Conservation (phyloP, 2,888 invertebrate species). For the Agriotes lineatus region DNA sequence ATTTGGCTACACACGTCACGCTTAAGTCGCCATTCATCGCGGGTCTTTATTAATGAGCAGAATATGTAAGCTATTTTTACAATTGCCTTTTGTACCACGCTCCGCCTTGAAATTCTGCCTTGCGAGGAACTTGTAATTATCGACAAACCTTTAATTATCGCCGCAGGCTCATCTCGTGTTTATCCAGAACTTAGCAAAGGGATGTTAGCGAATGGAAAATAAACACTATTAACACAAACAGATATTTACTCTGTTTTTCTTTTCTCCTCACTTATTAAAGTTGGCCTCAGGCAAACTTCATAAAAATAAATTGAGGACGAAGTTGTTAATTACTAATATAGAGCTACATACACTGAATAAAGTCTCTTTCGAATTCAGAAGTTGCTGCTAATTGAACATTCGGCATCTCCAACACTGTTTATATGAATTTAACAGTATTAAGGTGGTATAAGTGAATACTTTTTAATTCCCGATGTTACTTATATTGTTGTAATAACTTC, state of each 20-base stretch:
- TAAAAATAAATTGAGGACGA: conserved; percentile 34
- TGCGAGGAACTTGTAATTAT: conserved; percentile 44
- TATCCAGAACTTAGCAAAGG: conserved; percentile 45
- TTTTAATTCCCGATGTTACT: no score
- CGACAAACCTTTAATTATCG: conserved; percentile 55
- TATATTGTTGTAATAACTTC: no score
- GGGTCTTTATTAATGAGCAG: conserved; percentile 34
- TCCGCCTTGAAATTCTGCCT: conserved; percentile 29
- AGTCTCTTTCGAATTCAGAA: background rate
- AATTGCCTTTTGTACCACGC: conserved; percentile 29
- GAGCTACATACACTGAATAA: conserved; percentile 14
- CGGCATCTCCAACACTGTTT: no score
- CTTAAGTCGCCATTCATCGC: conserved; percentile 36
- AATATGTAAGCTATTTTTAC: conserved; percentile 35
- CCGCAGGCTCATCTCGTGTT: conserved; percentile 50
- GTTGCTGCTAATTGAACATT: background rate
- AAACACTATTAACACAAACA: conserved; percentile 53
- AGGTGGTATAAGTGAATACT: no score
- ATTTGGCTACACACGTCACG: conserved; percentile 46
- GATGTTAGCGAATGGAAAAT: conserved; percentile 52
- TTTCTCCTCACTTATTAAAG: conserved; percentile 39
- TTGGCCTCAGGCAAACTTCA: conserved; percentile 33
- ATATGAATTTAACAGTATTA: no score
- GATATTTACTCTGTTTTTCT: conserved; percentile 47
- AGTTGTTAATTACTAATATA: conserved; percentile 33